Percentiles rank a stretch among this genome's conserved stretches.
phyloP scores from a whole-genome alignment of 2,797 vertebrate genomes.

The Lophura swinhoii region DNA sequence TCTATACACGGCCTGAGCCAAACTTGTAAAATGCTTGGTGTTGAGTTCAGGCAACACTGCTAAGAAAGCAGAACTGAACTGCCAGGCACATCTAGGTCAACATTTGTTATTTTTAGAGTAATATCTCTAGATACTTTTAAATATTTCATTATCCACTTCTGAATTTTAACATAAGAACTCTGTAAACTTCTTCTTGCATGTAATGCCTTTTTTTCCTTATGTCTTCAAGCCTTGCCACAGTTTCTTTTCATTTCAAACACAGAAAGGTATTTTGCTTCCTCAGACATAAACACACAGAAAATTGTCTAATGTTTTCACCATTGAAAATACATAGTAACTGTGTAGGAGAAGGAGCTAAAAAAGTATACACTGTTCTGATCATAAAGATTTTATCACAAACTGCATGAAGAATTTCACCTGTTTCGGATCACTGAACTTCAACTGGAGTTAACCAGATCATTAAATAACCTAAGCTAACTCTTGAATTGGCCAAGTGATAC shows the following conservation, averaged over 20 bases:
- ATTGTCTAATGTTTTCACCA: neutral
- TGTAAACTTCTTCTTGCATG: neutral
- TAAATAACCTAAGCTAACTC: neutral
- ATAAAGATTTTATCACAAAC: constrained; percentile 20
- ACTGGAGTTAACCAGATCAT: neutral
- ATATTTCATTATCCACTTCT: neutral
- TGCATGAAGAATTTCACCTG: neutral
- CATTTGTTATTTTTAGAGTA: neutral
- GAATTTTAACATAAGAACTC: neutral
- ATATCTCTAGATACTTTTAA: neutral
- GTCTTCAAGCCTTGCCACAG: neutral
- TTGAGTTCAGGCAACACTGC: neutral
- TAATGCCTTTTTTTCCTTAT: neutral
- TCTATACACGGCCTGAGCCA: no score
- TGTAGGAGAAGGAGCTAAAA: neutral
- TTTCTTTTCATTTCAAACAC: neutral
- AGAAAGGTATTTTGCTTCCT: neutral
- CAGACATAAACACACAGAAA: neutral
- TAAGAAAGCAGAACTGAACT: neutral
- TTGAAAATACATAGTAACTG: neutral
- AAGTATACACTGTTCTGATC: neutral
- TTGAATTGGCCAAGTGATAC: neutral
- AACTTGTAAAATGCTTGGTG: neutral
- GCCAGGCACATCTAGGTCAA: neutral
- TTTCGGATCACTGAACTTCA: constrained; percentile 41